Evolutionary conservation across 2,888 invertebrate genomes (phyloP).

Genomic region (Eumerus sabulonum): DNA sequence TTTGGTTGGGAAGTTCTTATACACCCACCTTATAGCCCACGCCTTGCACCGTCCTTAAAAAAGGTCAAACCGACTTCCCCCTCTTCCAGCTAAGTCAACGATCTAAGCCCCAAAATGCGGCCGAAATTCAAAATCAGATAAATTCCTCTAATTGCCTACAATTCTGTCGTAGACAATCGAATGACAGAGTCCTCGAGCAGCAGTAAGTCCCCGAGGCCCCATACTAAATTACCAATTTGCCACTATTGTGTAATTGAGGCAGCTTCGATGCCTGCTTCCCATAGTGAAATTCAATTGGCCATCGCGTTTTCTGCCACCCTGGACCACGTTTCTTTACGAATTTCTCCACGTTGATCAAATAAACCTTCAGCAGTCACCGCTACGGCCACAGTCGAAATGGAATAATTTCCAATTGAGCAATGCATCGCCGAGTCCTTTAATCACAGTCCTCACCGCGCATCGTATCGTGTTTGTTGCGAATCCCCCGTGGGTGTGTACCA

Average conservation of each 20-base stretch:
- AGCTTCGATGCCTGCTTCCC: slow-evolving; percentile 53
- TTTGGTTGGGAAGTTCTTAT: too few relatives aligned
- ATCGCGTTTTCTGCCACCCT: slow-evolving; percentile 14
- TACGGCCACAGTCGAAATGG: background rate
- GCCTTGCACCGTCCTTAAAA: too few relatives aligned
- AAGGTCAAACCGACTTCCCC: too few relatives aligned
- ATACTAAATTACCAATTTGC: slow-evolving; percentile 58
- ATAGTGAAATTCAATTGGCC: slow-evolving; percentile 57
- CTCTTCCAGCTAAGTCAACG: too few relatives aligned
- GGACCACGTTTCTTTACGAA: slow-evolving; percentile 13
- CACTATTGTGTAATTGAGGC: slow-evolving; percentile 56
- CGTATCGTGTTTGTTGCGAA: slow-evolving; percentile 27
- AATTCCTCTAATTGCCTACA: slow-evolving; percentile 41
- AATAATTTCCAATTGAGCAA: slow-evolving; percentile 59
- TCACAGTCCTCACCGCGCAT: slow-evolving; percentile 29
- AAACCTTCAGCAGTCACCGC: slow-evolving; percentile 4
- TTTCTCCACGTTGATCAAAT: slow-evolving; percentile 54
- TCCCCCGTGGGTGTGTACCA: background rate
- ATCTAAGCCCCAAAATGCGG: slow-evolving; percentile 40
- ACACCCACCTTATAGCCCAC: too few relatives aligned
- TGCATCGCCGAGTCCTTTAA: slow-evolving; percentile 66
- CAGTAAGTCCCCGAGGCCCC: slow-evolving; percentile 30
- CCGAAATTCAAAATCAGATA: slow-evolving; percentile 30
- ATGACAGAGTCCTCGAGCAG: slow-evolving; percentile 20
- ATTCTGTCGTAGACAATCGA: slow-evolving; percentile 30